Percentiles rank a stretch among this genome's conserved stretches.
These are phyloP conservation scores for Hozukius guyotensis DNA, from an alignment of 2,797 vertebrate species.

Conservation along the genomic window DNA sequence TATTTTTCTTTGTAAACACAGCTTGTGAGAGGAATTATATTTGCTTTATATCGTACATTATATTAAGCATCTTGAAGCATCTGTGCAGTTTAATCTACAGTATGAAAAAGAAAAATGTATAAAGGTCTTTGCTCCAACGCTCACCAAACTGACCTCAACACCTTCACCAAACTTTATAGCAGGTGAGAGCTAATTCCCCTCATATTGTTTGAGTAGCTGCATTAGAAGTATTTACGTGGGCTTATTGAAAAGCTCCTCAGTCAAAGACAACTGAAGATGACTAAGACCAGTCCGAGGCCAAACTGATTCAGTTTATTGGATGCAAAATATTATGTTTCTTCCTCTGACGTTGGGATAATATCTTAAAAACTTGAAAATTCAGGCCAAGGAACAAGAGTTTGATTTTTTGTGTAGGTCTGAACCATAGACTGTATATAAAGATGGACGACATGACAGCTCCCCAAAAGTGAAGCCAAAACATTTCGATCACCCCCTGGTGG, in stretches of 20 bases:
- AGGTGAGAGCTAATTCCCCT: background rate
- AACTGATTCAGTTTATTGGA: background rate
- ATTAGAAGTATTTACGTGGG: background rate
- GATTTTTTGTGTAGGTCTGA: background rate
- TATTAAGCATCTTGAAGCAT: background rate
- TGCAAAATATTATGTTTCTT: background rate
- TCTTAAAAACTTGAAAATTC: background rate
- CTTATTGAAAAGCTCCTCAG: background rate
- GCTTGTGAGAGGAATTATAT: background rate
- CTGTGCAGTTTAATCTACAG: background rate
- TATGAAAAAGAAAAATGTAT: background rate
- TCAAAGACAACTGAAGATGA: background rate
- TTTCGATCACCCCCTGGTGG: too few species aligned
- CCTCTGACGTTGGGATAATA: background rate
- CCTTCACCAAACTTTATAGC: background rate
- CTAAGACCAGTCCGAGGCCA: slow-evolving; percentile 1
- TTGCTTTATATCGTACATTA: background rate
- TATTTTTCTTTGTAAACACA: background rate
- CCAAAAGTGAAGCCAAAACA: too few species aligned
- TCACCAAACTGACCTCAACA: background rate
- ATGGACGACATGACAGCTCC: too few species aligned
- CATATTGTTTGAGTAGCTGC: background rate
- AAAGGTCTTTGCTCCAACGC: background rate
- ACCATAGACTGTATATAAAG: too few species aligned
- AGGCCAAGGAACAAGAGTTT: background rate